Evolutionary conservation across 2,797 vertebrate genomes (phyloP), one percentile per base, ranked within the genome.

Genomic region (Aulostomus chinensis): DNA sequence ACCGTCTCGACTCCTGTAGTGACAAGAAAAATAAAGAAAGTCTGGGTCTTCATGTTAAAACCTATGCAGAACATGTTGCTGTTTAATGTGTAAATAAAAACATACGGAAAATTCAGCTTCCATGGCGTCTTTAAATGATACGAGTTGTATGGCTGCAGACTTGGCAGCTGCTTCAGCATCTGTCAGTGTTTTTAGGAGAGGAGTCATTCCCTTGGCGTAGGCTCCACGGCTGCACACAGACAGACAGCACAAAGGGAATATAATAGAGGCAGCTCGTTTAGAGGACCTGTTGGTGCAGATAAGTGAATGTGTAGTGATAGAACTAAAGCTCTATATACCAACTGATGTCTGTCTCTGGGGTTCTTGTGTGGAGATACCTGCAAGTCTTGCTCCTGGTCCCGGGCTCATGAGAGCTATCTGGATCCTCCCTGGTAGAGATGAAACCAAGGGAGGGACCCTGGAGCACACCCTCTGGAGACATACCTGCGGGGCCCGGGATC

Each of bases 71-170:
- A 9, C 2, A 9, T 25, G 31, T 11, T 9, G 13, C 6, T 9
- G 9, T 4, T 3, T 33, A 33, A 4, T 34, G 11, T 4, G 10
- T 16, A 2, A 8, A 11, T 17, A 17, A 4, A 8, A 15, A 82
- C 91, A 48, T 81, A 94, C 93, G 29, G 59, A 52, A 68, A 77
- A 69, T 46, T 89, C 80, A 20, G 85, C 77, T 15, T 85, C 77
- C 77, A 93, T 18, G 2, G 76, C 75, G 16, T 90, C 88, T 85
- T 91, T 93, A 52, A 94, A 89, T 3, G 87, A 84, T 8, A 89
- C 81, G 3, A 94, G 81, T 49, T 93, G 90, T 47, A 87, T 65
- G 35, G 89, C 90, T 57, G 90, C 80, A 35, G 92, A 84, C 33
- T 59, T 85, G 36, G 90, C 70, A 38, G 90, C 88, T 10, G 71